A percentile compares a stretch with the other conserved stretches of the same genome.
Conservation (phyloP, 2,888 invertebrate species). For the Caenorhabditis zanzibari region DNA sequence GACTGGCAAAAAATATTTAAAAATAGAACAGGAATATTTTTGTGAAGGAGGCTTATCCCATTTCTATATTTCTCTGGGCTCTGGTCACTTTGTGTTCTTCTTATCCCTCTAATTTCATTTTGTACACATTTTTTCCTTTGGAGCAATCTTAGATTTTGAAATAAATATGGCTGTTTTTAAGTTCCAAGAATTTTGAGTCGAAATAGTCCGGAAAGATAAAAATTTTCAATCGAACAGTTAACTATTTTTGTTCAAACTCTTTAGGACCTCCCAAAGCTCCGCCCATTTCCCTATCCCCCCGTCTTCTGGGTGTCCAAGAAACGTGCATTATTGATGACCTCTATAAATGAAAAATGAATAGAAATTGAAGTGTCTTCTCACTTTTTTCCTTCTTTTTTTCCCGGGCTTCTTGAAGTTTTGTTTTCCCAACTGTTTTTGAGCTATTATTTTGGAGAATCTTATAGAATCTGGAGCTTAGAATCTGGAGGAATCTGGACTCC, state of each 20-base stretch:
- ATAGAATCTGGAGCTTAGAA: too few relatives aligned
- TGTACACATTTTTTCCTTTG: background rate
- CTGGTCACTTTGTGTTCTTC: background rate
- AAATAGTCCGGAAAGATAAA: too few relatives aligned
- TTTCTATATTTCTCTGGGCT: too few relatives aligned
- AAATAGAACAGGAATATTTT: background rate
- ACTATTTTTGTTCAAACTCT: too few relatives aligned
- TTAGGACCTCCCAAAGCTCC: too few relatives aligned
- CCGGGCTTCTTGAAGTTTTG: background rate
- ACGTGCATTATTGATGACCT: constrained; percentile 59
- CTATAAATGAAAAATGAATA: constrained; percentile 64
- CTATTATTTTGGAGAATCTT: background rate
- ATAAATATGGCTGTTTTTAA: background rate
- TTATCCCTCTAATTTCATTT: constrained; percentile 1
- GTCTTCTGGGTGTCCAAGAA: constrained; percentile 23
- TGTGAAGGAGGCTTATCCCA: too few relatives aligned
- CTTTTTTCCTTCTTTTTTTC: constrained; percentile 10
- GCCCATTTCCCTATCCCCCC: background rate
- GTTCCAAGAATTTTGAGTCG: too few relatives aligned
- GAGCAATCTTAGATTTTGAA: background rate
- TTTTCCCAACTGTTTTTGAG: background rate
- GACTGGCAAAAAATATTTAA: too few relatives aligned
- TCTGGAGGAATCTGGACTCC: too few relatives aligned
- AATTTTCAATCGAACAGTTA: too few relatives aligned
- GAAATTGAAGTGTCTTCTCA: constrained; percentile 38